Percentiles rank a stretch among this genome's conserved stretches.
phyloP scores from a whole-genome alignment of 2,113 vertebrate genomes.

The Coreoperca whiteheadi region DNA sequence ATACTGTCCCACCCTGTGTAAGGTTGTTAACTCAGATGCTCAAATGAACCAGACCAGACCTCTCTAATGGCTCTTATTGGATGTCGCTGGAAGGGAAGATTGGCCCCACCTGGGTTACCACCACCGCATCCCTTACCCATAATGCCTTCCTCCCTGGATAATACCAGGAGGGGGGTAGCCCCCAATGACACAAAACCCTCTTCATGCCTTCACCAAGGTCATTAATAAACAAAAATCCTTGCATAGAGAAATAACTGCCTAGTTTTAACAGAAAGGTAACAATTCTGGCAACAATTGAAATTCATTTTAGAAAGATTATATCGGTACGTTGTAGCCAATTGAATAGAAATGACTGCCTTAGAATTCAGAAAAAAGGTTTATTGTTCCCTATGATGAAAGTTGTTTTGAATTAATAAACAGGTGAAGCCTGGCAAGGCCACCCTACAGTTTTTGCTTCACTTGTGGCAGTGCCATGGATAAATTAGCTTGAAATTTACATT shows the following conservation, averaged over 20 bases:
- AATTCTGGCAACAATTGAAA: background rate
- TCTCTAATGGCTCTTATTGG: conserved; percentile 74
- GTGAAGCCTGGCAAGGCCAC: background rate
- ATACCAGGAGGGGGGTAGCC: conserved; percentile 25
- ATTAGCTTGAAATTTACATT: background rate
- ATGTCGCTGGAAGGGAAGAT: conserved; percentile 62
- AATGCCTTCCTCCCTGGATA: conserved; percentile 31
- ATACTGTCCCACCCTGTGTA: conserved; percentile 48
- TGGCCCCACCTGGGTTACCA: conserved; percentile 65
- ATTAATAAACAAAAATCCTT: background rate
- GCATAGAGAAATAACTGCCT: background rate
- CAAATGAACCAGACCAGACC: conserved; percentile 72
- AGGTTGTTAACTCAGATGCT: conserved; percentile 76
- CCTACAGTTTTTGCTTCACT: background rate
- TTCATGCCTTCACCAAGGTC: conserved; percentile 37
- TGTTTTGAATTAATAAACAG: background rate
- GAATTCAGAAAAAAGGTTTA: background rate
- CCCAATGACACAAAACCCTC: background rate
- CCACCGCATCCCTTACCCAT: conserved; percentile 30
- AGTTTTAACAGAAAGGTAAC: background rate
- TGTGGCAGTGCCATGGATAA: background rate
- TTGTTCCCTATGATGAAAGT: background rate
- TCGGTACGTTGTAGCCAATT: background rate
- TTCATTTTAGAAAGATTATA: background rate
- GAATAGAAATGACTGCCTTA: background rate